phyloP scores from a whole-genome alignment of 2,113 vertebrate genomes.

The Grammomys dolichurus region DNA sequence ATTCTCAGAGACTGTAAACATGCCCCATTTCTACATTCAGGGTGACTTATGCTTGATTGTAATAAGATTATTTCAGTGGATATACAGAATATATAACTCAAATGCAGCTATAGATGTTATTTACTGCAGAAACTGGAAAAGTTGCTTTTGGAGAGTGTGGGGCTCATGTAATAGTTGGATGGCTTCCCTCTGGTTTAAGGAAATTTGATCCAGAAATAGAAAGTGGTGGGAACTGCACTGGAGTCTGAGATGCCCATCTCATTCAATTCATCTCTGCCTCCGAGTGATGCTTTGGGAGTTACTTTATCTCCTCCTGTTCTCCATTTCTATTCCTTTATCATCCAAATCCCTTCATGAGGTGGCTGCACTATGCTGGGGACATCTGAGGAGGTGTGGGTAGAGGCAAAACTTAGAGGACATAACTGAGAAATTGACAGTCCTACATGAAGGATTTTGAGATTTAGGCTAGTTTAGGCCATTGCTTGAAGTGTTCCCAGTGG shows the following conservation, averaged over 20 bases:
- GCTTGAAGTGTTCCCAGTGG: neutral
- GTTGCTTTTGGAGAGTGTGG: neutral
- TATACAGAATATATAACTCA: neutral
- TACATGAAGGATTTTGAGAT: neutral
- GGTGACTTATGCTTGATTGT: neutral
- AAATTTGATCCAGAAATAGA: conserved; percentile 26
- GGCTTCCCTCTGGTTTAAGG: neutral
- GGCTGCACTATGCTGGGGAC: neutral
- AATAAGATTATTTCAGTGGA: conserved; percentile 24
- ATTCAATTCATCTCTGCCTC: neutral
- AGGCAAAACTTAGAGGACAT: neutral
- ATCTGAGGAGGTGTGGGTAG: neutral
- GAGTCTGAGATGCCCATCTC: neutral
- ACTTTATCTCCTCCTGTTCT: neutral
- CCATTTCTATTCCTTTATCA: neutral
- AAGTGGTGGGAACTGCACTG: neutral
- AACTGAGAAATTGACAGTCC: neutral
- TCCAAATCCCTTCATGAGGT: neutral
- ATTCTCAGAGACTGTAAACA: neutral
- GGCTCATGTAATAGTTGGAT: neutral
- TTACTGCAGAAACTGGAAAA: conserved; percentile 26
- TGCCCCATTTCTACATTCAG: neutral
- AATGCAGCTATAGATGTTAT: neutral
- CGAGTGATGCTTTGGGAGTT: neutral
- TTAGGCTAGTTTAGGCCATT: neutral